Conservation (phyloP, 1,140 invertebrate species). For the Notospermus geniculatus region DNA sequence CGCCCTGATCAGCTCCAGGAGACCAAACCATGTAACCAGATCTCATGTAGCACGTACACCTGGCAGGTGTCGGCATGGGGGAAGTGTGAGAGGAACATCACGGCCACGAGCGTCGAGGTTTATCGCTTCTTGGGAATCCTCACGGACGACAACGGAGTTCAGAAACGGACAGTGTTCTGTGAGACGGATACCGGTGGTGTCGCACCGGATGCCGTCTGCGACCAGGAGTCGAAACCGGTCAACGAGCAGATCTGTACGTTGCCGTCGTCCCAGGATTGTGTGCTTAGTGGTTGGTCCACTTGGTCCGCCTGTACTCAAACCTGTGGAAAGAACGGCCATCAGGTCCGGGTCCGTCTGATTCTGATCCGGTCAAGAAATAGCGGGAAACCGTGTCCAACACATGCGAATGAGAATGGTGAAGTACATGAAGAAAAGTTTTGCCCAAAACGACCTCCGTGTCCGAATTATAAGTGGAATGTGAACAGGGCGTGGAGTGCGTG, state of each 20-base stretch:
- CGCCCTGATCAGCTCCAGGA: not conserved
- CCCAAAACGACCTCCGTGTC: not conserved
- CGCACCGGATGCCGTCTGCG: not conserved
- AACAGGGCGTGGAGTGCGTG: not conserved
- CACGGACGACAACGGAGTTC: too few relatives aligned
- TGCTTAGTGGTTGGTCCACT: not conserved
- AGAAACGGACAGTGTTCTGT: too few relatives aligned
- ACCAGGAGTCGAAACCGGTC: not conserved
- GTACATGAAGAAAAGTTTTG: not conserved
- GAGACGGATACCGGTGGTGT: too few relatives aligned
- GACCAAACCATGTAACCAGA: conserved; percentile 3
- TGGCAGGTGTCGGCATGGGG: conserved; percentile 6
- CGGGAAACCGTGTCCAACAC: conserved; percentile 1
- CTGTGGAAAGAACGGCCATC: not conserved
- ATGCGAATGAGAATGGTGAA: not conserved
- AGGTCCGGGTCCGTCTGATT: not conserved
- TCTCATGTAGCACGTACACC: not conserved
- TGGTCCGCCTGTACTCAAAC: not conserved
- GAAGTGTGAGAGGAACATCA: not conserved
- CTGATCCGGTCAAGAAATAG: not conserved
- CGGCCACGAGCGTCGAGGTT: too few relatives aligned
- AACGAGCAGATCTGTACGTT: not conserved
- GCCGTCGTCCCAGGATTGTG: not conserved
- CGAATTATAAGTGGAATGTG: not conserved
- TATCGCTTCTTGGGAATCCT: too few relatives aligned